These are phyloP conservation scores for Drosophila bocki DNA, from an alignment of 1,140 invertebrate genomes.

Conservation along the genomic window DNA sequence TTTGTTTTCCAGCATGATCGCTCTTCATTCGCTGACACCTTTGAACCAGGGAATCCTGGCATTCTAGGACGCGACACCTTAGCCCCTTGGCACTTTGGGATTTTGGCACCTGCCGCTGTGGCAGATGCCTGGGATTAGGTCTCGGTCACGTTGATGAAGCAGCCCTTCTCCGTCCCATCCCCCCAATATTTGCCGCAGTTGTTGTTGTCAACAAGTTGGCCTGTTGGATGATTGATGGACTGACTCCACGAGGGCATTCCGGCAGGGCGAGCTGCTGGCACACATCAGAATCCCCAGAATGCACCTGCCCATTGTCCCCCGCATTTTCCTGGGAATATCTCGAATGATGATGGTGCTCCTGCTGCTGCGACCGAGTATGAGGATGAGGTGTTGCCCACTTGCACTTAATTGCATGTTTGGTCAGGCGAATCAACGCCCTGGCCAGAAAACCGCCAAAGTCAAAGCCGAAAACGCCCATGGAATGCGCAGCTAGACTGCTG, in stretches of 20 bases:
- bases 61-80: constrained; percentile 2
- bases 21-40: background rate
- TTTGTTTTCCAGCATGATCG: background rate
- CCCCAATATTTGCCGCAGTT: constrained; percentile 23
- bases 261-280: constrained; percentile 15
- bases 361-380: constrained; percentile 19
- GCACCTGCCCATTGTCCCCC: constrained; percentile 37
- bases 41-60: constrained; percentile 3
- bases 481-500: constrained; percentile 36
- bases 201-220: constrained; percentile 44
- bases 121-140: constrained; percentile 52
- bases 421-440: constrained; percentile 70
- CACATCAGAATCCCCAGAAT: constrained; percentile 44
- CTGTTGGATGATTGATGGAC: constrained; percentile 54
- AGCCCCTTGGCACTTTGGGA: constrained; percentile 22
- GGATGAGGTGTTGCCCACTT: constrained; percentile 76
- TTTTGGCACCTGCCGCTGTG: constrained; percentile 49
- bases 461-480: constrained; percentile 60
- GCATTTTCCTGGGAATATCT: constrained; percentile 17
- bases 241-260: constrained; percentile 36
- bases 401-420: constrained; percentile 77
- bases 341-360: constrained; percentile 3
- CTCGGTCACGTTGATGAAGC: constrained; percentile 51
- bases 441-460: constrained; percentile 51
- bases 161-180: background rate